Conservation (phyloP, 1,140 invertebrate species). For the Lepidurus apus region DNA sequence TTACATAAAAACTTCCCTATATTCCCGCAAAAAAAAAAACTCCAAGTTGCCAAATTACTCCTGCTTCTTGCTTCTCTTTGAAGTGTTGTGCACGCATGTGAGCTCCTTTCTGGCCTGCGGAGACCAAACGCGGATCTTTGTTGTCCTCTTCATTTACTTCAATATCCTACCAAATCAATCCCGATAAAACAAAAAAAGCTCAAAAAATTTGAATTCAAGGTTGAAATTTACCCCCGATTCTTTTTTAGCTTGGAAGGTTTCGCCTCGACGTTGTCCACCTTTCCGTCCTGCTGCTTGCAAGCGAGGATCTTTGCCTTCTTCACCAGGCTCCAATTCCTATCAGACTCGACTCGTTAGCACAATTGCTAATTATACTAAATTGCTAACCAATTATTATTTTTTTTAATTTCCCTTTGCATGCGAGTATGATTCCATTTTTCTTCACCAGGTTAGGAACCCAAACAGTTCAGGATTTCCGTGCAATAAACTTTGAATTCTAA, state of each 20-base stretch:
- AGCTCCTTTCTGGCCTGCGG: conserved; percentile 29
- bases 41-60: neutral
- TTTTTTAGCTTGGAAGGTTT: conserved; percentile 14
- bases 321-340: conserved; percentile 29
- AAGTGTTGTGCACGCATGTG: conserved; percentile 29
- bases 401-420: neutral
- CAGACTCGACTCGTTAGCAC: neutral
- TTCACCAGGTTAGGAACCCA: neutral
- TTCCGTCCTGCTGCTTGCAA: conserved; percentile 25
- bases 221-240: neutral
- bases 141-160: conserved; percentile 26
- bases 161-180: conserved; percentile 8
- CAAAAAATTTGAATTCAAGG: conserved; percentile 1
- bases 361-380: neutral
- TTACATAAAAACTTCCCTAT: neutral
- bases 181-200: neutral
- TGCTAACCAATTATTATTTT: no score
- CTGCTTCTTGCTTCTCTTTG: conserved; percentile 26
- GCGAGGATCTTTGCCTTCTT: conserved; percentile 28
- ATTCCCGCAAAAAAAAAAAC: neutral
- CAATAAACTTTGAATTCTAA: neutral
- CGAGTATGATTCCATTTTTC: neutral
- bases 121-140: conserved; percentile 27
- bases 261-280: conserved; percentile 13
- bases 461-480: neutral